Base-by-base conservation (phyloP, 92 coral and sea anemone species). In the Porites divaricata region DNA sequence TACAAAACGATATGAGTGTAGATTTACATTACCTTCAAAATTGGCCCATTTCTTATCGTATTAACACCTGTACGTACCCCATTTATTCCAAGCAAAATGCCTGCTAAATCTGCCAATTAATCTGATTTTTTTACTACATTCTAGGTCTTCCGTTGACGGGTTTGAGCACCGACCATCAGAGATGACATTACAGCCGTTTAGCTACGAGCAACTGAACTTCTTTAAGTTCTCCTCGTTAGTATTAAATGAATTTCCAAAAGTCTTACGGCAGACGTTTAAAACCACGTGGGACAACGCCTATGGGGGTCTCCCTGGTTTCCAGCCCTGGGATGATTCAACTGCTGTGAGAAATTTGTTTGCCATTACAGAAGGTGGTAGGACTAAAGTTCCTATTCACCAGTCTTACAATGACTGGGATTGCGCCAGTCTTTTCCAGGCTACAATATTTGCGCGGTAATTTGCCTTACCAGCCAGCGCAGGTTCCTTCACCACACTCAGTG, bases 241-340 rank as follows among this genome's bases (percentile, higher is more conserved):
- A 17, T 67, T 67, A 28, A 67, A 81, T 67, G 77, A 81, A 66
- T 81, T 81, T 49, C 76, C 85, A 53, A 81, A 69, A 9, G 85
- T n/a, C 20, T 51, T 81, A 16, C 85, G 85, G 25, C 50, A 81
- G 72, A 81, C 48, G 15, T 81, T 69, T 67, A 52, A 68, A 52
- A 45, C 77, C 76, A 81, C 68, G 77, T 81, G 85, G 17, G 59
- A 54, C 59, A 54, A 54, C 59, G 10, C 59, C 59, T 15, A 11
- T 12, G 59, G 14, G 10, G 14, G 16, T 54, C 59, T 15, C 17
- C 59, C 59, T 54, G 59, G 59, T 54, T 54, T 54, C 59, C 17
- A 54, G 59, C 17, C 0, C 14, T 54, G 59, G 59, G 59, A 54
- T 54, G 59, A 54, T 13, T 54, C 59, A 11, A 1, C 59, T 54